Percentiles rank a stretch among this genome's conserved stretches.
Evolutionary conservation across 2,888 invertebrate species (phyloP).

Genomic region (Apodemia duryi): DNA sequence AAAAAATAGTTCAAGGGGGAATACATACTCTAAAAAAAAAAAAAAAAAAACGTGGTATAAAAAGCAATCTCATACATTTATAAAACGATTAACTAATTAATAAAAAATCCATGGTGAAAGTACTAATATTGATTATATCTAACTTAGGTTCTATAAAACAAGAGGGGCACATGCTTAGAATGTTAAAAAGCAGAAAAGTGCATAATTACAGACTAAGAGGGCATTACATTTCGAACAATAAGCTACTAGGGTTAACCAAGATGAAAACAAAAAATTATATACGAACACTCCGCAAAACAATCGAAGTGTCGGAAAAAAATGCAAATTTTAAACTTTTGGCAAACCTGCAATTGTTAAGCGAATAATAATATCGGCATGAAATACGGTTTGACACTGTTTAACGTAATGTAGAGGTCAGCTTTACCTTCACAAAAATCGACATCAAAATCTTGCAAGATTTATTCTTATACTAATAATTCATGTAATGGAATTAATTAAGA

Average conservation of each 20-base stretch:
- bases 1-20: conserved; percentile 15
- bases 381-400: conserved; percentile 21
- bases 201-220: conserved; percentile 25
- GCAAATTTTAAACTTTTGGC: conserved; percentile 78
- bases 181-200: conserved; percentile 35
- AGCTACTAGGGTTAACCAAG: conserved; percentile 46
- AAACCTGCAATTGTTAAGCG: conserved; percentile 79
- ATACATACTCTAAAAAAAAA: conserved; percentile 15
- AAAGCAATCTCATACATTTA: conserved; percentile 5
- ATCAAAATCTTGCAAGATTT: neutral
- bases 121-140: conserved; percentile 13
- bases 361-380: conserved; percentile 29
- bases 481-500: neutral
- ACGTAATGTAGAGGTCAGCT: conserved; percentile 16
- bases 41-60: conserved; percentile 7
- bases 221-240: conserved; percentile 33
- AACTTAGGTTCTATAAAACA: conserved; percentile 21
- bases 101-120: conserved; percentile 16
- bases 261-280: conserved; percentile 33
- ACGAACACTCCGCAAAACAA: conserved; percentile 48
- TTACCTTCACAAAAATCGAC: conserved; percentile 22
- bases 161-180: conserved; percentile 43
- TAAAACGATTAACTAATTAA: conserved; percentile 9
- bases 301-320: conserved; percentile 69
- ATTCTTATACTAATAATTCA: neutral